These are phyloP conservation scores for Lanius collurio DNA, from an alignment of 2,113 vertebrate species.

Conservation along the genomic window DNA sequence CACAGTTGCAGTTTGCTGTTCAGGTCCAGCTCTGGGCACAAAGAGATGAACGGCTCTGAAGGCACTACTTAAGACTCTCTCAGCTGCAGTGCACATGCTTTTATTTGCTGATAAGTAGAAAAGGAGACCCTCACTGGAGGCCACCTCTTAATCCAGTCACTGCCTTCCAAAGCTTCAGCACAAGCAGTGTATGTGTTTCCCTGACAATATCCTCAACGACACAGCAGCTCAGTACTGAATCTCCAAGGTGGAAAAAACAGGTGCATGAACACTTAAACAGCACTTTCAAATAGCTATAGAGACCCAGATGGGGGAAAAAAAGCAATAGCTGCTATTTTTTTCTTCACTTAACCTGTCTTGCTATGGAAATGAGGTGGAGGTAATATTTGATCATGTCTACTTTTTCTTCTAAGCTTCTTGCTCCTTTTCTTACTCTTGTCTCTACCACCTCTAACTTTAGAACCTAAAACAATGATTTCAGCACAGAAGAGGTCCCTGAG, in stretches of 20 bases:
- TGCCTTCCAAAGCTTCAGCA: not conserved
- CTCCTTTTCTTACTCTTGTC: not conserved
- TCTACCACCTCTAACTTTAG: not conserved
- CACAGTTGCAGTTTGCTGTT: not conserved
- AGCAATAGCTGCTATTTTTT: not conserved
- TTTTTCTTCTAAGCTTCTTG: not conserved
- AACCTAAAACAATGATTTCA: not conserved
- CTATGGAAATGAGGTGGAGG: not conserved
- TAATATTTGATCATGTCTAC: not conserved
- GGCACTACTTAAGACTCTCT: not conserved
- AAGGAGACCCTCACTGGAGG: not conserved
- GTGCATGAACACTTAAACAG: not conserved
- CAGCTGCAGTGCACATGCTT: not conserved
- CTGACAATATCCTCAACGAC: not conserved
- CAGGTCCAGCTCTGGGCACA: not conserved
- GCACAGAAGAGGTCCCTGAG: not conserved
- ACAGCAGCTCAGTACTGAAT: not conserved
- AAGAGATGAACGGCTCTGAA: slow-evolving; percentile 11
- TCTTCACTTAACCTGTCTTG: not conserved
- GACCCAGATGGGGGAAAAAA: rapidly evolving
- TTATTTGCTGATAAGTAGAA: not conserved
- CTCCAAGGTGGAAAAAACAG: not conserved
- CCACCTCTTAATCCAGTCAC: not conserved
- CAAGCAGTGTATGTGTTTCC: not conserved
- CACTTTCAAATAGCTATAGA: not conserved